Percentiles rank a stretch among this genome's conserved stretches.
Evolutionary conservation across 2,797 vertebrate genomes (phyloP).

Genomic region (Rachycentron canadum): DNA sequence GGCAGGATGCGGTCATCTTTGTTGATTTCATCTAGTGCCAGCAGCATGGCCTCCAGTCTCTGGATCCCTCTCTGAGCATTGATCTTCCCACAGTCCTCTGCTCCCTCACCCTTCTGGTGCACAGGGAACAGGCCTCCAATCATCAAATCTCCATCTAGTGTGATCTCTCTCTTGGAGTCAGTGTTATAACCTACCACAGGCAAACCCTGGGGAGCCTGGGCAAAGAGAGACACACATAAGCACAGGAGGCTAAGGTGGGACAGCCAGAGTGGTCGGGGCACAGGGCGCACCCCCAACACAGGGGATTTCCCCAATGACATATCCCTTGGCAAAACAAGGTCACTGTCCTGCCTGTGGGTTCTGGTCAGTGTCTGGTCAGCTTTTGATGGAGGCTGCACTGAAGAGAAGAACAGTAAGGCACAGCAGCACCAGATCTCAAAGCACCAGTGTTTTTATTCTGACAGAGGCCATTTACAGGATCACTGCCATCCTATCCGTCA

Average conservation of each 20-base stretch:
- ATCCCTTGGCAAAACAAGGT: constrained; percentile 67
- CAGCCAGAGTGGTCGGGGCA: constrained; percentile 73
- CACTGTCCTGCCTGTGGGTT: constrained; percentile 55
- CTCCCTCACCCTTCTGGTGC: constrained; percentile 94
- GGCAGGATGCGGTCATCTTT: constrained; percentile 91
- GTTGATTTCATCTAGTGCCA: constrained; percentile 97
- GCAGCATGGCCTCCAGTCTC: constrained; percentile 97
- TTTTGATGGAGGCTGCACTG: constrained; percentile 45
- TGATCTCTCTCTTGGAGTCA: constrained; percentile 93
- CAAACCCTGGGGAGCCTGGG: constrained; percentile 78
- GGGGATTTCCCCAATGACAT: constrained; percentile 81
- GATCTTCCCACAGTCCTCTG: constrained; percentile 95
- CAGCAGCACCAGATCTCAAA: constrained; percentile 74
- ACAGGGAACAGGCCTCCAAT: constrained; percentile 97
- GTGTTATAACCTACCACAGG: constrained; percentile 80
- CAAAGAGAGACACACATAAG: constrained; percentile 76
- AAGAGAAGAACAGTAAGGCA: constrained; percentile 57
- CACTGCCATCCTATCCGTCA: constrained; percentile 65
- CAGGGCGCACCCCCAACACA: constrained; percentile 69
- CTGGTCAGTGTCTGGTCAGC: constrained; percentile 49
- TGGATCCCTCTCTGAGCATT: constrained; percentile 98
- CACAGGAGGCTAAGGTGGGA: constrained; percentile 76
- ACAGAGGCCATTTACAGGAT: constrained; percentile 79
- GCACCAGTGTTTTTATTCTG: constrained; percentile 75
- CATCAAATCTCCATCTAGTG: constrained; percentile 94